Conservation (phyloP, 2,797 vertebrate species). For the Crypturellus tataupa region DNA sequence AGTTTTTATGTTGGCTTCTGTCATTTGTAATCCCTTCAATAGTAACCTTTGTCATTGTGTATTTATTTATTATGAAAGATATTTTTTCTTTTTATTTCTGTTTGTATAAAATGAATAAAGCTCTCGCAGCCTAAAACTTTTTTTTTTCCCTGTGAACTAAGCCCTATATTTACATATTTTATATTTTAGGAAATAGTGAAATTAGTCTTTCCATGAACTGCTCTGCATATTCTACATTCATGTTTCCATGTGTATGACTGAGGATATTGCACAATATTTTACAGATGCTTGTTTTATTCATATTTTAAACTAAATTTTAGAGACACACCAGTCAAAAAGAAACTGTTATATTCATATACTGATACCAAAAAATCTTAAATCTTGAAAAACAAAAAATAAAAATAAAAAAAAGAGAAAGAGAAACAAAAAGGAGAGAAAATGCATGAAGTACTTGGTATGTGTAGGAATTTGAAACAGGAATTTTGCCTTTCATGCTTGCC, state of each 20-base stretch:
- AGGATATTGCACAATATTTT: slow-evolving; percentile 73
- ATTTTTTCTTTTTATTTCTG: slow-evolving; percentile 74
- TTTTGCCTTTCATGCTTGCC: slow-evolving; percentile 26
- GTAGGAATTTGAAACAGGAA: slow-evolving; percentile 58
- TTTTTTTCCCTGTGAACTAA: slow-evolving; percentile 59
- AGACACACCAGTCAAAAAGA: slow-evolving; percentile 17
- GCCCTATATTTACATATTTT: slow-evolving; percentile 72
- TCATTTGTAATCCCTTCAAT: slow-evolving; percentile 84
- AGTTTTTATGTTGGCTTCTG: slow-evolving; percentile 84
- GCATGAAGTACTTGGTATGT: slow-evolving; percentile 28
- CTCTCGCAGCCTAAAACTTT: slow-evolving; percentile 67
- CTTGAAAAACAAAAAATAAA: slow-evolving; percentile 21
- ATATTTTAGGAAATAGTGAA: slow-evolving; percentile 71
- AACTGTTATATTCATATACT: slow-evolving; percentile 48
- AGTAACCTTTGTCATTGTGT: slow-evolving; percentile 80
- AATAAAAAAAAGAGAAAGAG: neutral
- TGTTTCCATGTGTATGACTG: slow-evolving; percentile 23
- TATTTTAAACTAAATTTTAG: slow-evolving; percentile 62
- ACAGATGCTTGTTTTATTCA: slow-evolving; percentile 38
- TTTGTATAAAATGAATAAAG: slow-evolving; percentile 74
- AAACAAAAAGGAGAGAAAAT: neutral
- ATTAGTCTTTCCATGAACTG: slow-evolving; percentile 63
- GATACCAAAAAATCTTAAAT: slow-evolving; percentile 48
- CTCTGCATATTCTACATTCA: slow-evolving; percentile 63
- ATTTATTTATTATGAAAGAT: slow-evolving; percentile 78